phyloP scores from a whole-genome alignment of 2,888 invertebrate species.

The Tubulanus polymorphus region DNA sequence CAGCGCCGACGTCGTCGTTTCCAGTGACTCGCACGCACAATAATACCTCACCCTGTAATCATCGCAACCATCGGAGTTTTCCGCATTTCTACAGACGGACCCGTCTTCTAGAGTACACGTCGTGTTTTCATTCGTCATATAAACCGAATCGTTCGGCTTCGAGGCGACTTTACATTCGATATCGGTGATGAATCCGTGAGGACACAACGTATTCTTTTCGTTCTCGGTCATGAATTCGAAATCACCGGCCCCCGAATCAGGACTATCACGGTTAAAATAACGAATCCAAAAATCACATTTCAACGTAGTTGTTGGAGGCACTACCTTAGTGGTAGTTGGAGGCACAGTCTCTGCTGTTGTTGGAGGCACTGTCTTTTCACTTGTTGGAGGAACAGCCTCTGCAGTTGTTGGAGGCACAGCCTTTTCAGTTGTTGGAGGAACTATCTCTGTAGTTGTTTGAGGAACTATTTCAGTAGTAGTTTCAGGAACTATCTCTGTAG shows the following conservation, averaged over 20 bases:
- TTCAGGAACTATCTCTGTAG: too few species aligned
- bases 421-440: not conserved
- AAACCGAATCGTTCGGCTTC: not conserved
- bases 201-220: conserved; percentile 23
- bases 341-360: not conserved
- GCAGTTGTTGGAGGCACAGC: not conserved
- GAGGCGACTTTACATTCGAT: conserved; percentile 20
- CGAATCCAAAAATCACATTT: conserved; percentile 25
- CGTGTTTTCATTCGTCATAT: conserved; percentile 15
- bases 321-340: not conserved
- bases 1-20: too few species aligned
- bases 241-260: conserved; percentile 25
- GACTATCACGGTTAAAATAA: conserved; percentile 31
- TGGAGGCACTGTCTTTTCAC: conserved; percentile 1
- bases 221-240: conserved; percentile 26
- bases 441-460: too few species aligned
- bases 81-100: conserved; percentile 60
- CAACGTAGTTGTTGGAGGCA: not conserved
- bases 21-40: conserved; percentile 55
- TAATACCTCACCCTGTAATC: conserved; percentile 34
- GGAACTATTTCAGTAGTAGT: too few species aligned
- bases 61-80: conserved; percentile 17
- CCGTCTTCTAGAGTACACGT: conserved; percentile 61
- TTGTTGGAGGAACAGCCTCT: conserved; percentile 9
- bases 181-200: conserved; percentile 24